Evolutionary conservation across 2,113 vertebrate genomes (phyloP).

Genomic region (Entomyzon cyanotis): DNA sequence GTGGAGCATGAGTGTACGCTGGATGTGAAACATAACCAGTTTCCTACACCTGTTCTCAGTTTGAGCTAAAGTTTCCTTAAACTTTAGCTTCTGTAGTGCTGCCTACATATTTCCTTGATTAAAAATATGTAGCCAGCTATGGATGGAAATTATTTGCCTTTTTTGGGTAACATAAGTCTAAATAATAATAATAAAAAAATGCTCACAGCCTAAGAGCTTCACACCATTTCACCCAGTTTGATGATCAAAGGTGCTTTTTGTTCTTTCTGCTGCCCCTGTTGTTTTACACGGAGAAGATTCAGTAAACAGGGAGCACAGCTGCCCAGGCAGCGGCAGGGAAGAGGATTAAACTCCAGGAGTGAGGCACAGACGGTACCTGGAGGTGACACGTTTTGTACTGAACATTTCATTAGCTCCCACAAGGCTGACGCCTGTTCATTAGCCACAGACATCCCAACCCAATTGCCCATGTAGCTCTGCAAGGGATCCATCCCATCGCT

Average conservation of each 20-base stretch:
- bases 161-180: not conserved
- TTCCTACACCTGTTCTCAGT: not conserved
- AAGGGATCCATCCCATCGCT: slow-evolving; percentile 35
- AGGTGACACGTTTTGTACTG: not conserved
- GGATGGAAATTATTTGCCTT: not conserved
- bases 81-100: too few species aligned
- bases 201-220: not conserved
- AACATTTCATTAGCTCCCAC: slow-evolving; percentile 49
- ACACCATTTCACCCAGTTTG: not conserved
- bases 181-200: not conserved
- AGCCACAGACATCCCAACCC: slow-evolving; percentile 21
- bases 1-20: not conserved
- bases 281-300: not conserved
- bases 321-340: not conserved
- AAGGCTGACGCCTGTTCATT: not conserved
- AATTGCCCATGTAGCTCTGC: slow-evolving; percentile 34
- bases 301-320: not conserved
- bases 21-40: not conserved
- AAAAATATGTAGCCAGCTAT: not conserved
- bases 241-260: not conserved
- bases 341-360: not conserved
- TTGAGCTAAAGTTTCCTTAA: not conserved
- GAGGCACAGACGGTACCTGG: slow-evolving; percentile 25
- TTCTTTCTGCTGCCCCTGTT: slow-evolving; percentile 1
- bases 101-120: too few species aligned